Evolutionary conservation across 2,113 vertebrate species (phyloP), one percentile per base, ranked within the genome.

Genomic region (Triplophysa dalaica): DNA sequence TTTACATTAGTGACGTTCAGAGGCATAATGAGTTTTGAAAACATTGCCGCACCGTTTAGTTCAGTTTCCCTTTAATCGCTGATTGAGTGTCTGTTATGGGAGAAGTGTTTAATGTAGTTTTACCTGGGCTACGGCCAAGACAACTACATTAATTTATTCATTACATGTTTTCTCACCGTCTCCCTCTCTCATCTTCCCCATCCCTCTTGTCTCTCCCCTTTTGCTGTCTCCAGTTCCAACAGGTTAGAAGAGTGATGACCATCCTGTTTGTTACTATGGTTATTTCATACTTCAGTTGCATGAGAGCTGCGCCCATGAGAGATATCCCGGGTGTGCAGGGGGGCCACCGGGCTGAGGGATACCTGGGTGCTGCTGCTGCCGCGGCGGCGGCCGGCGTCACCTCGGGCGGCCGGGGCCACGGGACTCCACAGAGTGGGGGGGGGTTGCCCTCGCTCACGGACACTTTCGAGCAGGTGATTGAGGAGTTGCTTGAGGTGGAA

Each of bases 261-360:
- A 98, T 98, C 98, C 95, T 99, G 97, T 97, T 99, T 95, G 95
- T 99, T 97, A 96, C 97, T 96, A 99, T 99, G 98, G 96, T 99
- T 95, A 98, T 99, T 96, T 99, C 98, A 94, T 98, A 98, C 96
- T 98, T 98, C 92, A 95, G 96, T 97, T 99, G 97, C 96, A 96
- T 98, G 96, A 97, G 96, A 94, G 98, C 98, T 94, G 96, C 95
- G 93, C 98, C 98, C 21, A 96, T 99, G 96, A 98, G 97, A 93
- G 98, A 99, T 90, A 95, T 92, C 83, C 92, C 92, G 79, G 90
- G 94, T 87, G 89, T 93, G 87, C 93, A 82, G 52, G 83, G 95
- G 94, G 96, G 95, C 93, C 96, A 95, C 93, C 94, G 96, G 93
- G 94, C 95, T 91, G 94, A 98, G 92, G 94, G 95, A 89, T 98